Evolutionary conservation across 2,888 invertebrate species (phyloP).

Genomic region (Homarus gammarus): DNA sequence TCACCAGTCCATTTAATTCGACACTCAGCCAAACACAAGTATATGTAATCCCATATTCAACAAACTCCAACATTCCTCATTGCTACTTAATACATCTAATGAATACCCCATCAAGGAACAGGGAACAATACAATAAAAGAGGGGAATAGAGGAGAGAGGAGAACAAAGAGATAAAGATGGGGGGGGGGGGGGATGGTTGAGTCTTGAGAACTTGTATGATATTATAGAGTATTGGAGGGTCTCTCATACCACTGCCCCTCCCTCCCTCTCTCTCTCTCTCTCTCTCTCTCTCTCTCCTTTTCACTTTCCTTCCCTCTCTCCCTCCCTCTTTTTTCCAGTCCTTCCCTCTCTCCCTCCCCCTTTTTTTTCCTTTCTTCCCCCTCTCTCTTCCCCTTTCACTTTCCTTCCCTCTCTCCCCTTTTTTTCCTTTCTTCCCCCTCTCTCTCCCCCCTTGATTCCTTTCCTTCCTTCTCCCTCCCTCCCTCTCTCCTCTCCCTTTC

Average conservation of each 20-base stretch:
- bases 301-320: not conserved
- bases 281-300: not conserved
- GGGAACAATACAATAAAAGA: too few relatives aligned
- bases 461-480: not conserved
- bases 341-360: too few relatives aligned
- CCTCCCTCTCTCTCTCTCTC: not conserved
- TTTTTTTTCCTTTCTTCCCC: not conserved
- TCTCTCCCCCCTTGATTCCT: not conserved
- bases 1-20: too few relatives aligned
- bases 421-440: not conserved
- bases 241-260: not conserved
- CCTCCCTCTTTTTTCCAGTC: not conserved
- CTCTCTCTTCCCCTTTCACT: not conserved
- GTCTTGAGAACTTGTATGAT: too few relatives aligned
- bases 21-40: too few relatives aligned
- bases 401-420: not conserved
- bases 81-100: too few relatives aligned
- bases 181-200: too few relatives aligned
- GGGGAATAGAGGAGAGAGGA: too few relatives aligned
- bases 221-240: not conserved
- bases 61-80: too few relatives aligned
- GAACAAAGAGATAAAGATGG: not conserved
- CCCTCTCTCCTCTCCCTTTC: not conserved
- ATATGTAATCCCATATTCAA: too few relatives aligned
- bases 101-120: too few relatives aligned